A percentile compares a stretch with the other conserved stretches of the same genome.
Conservation (phyloP, 2,113 vertebrate genomes). For the Prolemur simus region DNA sequence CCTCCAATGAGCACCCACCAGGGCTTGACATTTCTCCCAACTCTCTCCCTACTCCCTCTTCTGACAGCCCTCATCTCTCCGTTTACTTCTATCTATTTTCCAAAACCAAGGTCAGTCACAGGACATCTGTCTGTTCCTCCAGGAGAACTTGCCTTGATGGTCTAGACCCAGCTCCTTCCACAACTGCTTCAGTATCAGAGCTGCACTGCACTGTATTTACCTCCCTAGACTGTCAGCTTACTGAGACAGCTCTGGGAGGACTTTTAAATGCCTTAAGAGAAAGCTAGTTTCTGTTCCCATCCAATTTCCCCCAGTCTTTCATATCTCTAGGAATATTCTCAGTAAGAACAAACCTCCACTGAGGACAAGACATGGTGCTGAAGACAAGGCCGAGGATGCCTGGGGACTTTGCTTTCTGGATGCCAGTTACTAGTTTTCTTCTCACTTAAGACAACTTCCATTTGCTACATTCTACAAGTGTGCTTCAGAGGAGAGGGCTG, state of each 20-base stretch:
- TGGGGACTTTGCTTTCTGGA: neutral
- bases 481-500: accelerated
- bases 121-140: neutral
- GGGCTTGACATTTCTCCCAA: neutral
- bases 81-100: neutral
- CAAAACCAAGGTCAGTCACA: neutral
- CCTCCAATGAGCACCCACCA: neutral
- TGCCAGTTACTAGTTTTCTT: neutral
- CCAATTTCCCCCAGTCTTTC: neutral
- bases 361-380: neutral
- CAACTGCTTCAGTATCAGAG: neutral
- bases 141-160: neutral
- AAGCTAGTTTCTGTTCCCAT: neutral
- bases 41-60: neutral
- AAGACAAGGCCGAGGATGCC: accelerated
- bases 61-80: neutral
- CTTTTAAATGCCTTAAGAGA: neutral
- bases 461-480: neutral
- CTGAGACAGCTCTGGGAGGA: neutral
- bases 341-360: neutral
- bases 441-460: neutral
- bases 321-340: neutral
- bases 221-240: neutral
- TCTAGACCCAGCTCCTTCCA: too few species aligned
- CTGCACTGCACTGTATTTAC: accelerated